Base-by-base conservation (phyloP, 1,140 invertebrate genomes). In the Neoseiulus cucumeris region DNA sequence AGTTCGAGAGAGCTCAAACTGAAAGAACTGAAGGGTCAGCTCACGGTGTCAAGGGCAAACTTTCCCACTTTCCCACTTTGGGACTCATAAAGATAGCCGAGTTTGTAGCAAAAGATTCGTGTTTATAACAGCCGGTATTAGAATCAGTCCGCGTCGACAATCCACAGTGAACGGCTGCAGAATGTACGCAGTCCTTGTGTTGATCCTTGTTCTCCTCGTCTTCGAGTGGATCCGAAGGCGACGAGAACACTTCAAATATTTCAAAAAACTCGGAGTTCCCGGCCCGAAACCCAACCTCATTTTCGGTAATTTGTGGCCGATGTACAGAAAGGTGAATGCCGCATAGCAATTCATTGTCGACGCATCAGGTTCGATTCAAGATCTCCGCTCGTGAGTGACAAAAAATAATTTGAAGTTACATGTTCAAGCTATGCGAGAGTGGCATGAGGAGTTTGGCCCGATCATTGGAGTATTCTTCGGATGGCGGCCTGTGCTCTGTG, bases 381-480 rank as follows among this genome's bases (percentile, higher is more conserved):
- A 39, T 39, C 9, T 39, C n/a, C n/a, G n/a, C n/a, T n/a, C n/a
- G n/a, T 28, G 45, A 47, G 7, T 14, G 5, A 7, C 4, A 9
- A 59, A 59, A 29, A 59, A 2, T 1, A 20, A 59, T 59, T 59
- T 5, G 22, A 59, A 30, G 42, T 18, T 42, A 4, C 39, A 69
- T 17, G 68, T 71, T 5, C 67, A 71, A 5, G 67, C 71, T 30
- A 70, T 72, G 41, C 47, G 68, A 17, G 51, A 74, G 64, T 78
- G 74, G 75, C 65, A 72, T 1, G 55, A 70, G 44, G 65, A 72
- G 29, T 75, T 72, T 68, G 76, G 76, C 1, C 68, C 71, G 47
- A 68, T 75, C 7, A 72, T 73, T 39, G 76, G 76, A 6, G 76
- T 71, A 45, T 77, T 71, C 64, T 42, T 70, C 25, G 76, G 76